Evolutionary conservation across 1,140 invertebrate species (phyloP), one percentile per base, ranked within the genome.

Genomic region (Drosophila leontia): DNA sequence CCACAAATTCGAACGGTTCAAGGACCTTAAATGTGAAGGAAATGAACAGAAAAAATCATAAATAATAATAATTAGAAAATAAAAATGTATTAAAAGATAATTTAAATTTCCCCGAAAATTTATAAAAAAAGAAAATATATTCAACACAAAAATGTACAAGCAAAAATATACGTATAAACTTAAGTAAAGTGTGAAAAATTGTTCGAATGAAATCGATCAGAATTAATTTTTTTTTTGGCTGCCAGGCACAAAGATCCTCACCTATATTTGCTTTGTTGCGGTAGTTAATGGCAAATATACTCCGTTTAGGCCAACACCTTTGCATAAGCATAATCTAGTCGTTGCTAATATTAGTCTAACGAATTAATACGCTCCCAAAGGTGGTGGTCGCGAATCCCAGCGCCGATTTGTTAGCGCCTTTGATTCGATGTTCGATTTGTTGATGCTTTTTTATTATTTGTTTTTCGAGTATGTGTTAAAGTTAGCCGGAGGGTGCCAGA

Each of bases 401-500:
- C 67, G 41, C 13, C 44, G 48, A 42, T 50, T 34, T 26, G 53
- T 74, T 74, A 72, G 29, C 50, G 42, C 48, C 59, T 56, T 75
- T 64, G 64, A 50, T 71, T 70, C 26, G 23, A 56, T 37, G 34
- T 19, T 57, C 19, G 39, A 12, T 23, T 37, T 74, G 19, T 55
- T 74, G 56, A 51, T 70, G 59, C n/a, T 57, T 60, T 74, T 74
- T 53, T 53, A 15, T 56, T 63, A 23, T 75, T 64, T 47, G 59
- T 45, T 76, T 57, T 47, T 47, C 41, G 78, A 75, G 50, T 71
- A 85, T 62, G 80, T 87, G 80, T 42, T 55, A 83, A 88, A 80
- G 53, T 83, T 87, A 72, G 72, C 45, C 62, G 41, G 44, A 26
- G 32, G 17, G 44, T 68, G 72, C 47, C 55, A 77, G 76, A 65